phyloP scores from a whole-genome alignment of 1,140 invertebrate species.

The Drosophila sp. region DNA sequence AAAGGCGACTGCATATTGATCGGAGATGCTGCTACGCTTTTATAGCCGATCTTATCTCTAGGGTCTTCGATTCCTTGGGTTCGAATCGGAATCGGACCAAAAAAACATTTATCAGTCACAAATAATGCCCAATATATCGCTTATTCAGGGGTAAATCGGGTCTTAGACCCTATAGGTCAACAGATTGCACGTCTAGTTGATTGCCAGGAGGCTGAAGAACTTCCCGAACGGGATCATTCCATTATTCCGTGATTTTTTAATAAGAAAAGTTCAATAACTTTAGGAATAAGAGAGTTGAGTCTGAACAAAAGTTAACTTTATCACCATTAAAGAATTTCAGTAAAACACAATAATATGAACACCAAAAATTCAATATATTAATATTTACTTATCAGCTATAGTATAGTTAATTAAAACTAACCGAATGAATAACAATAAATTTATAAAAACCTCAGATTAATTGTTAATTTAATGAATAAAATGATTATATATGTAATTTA shows the following conservation, averaged over 20 bases:
- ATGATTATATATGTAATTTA: too few relatives aligned
- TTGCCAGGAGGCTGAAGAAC: background rate
- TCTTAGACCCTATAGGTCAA: slow-evolving; percentile 17
- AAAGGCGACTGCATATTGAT: slow-evolving; percentile 17
- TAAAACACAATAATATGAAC: too few relatives aligned
- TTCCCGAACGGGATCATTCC: slow-evolving; percentile 2
- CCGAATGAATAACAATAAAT: too few relatives aligned
- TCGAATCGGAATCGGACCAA: slow-evolving; percentile 1
- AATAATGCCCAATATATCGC: slow-evolving; percentile 8
- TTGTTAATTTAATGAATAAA: too few relatives aligned
- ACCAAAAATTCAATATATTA: too few relatives aligned
- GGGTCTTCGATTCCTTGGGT: background rate
- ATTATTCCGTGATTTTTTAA: background rate
- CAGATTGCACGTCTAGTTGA: slow-evolving; percentile 2
- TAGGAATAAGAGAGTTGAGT: background rate
- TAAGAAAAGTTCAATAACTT: background rate
- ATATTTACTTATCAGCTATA: too few relatives aligned
- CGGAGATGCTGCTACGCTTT: background rate
- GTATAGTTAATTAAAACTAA: too few relatives aligned
- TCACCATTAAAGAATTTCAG: too few relatives aligned
- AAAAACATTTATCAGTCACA: slow-evolving; percentile 25
- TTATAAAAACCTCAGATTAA: too few relatives aligned
- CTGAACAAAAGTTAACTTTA: too few relatives aligned
- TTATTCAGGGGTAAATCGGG: background rate
- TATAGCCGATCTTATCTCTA: slow-evolving; percentile 19